These are phyloP conservation scores for Dasypus novemcinctus DNA, from an alignment of 2,113 vertebrate species.

Conservation along the genomic window DNA sequence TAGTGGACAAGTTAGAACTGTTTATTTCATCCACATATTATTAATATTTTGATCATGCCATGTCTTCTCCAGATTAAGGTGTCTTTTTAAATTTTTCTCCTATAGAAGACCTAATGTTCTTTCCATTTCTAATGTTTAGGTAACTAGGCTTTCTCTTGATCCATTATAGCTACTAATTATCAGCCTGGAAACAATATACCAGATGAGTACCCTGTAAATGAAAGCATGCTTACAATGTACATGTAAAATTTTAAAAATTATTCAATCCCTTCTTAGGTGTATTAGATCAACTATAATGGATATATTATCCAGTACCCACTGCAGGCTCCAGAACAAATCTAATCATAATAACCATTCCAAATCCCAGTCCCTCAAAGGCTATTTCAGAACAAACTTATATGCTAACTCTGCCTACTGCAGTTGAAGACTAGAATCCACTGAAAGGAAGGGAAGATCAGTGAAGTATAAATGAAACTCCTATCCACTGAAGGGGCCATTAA, in stretches of 20 bases:
- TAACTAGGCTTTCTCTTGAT: not conserved
- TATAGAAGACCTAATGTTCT: not conserved
- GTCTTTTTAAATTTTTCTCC: constrained; percentile 15
- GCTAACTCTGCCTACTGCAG: not conserved
- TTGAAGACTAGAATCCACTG: not conserved
- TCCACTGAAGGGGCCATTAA: not conserved
- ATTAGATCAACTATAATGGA: not conserved
- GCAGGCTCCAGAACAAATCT: not conserved
- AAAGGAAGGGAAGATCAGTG: not conserved
- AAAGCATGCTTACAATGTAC: not conserved
- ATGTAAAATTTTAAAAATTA: not conserved
- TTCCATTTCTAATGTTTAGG: constrained; percentile 21
- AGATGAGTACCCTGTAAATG: not conserved
- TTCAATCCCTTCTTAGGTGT: not conserved
- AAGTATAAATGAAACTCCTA: not conserved
- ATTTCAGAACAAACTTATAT: not conserved
- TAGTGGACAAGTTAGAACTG: not conserved
- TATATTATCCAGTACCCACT: not conserved
- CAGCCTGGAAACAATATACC: constrained; percentile 36
- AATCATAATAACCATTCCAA: not conserved
- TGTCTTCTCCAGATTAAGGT: not conserved
- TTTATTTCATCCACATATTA: not conserved
- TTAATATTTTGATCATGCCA: not conserved
- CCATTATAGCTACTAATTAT: not conserved
- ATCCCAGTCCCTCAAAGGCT: not conserved